Conservation (phyloP, 2,888 invertebrate genomes). For the Augiades crinisus region DNA sequence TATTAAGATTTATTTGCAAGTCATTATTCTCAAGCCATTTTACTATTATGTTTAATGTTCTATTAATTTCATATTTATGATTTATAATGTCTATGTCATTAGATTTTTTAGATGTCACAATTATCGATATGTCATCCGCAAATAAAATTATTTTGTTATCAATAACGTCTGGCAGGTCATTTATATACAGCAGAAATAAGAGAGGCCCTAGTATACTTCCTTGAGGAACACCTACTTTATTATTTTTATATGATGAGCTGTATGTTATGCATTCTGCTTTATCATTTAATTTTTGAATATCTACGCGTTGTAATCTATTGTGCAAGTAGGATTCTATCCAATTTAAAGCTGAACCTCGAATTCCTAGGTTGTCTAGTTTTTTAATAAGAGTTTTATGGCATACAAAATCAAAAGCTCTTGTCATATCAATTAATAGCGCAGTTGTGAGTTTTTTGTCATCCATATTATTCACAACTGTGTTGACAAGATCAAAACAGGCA, state of each 20-base stretch:
- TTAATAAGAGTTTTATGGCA: slow-evolving; percentile 3
- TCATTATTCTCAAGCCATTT: not conserved
- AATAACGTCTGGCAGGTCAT: slow-evolving; percentile 3
- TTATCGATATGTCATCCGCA: slow-evolving; percentile 1
- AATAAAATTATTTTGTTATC: too few species aligned
- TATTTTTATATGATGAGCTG: not conserved
- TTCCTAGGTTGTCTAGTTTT: slow-evolving; percentile 13
- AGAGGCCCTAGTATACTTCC: slow-evolving; percentile 19
- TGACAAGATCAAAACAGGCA: slow-evolving; percentile 16
- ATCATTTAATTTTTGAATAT: not conserved
- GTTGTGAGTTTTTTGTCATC: slow-evolving; percentile 2
- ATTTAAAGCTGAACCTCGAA: slow-evolving; percentile 10
- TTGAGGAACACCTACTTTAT: slow-evolving; percentile 11
- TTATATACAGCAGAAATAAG: slow-evolving; percentile 10
- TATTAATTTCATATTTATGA: too few species aligned
- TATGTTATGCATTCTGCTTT: too few species aligned
- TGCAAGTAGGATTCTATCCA: slow-evolving; percentile 4
- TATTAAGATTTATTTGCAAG: not conserved
- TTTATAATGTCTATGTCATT: too few species aligned
- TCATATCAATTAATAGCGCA: slow-evolving; percentile 23
- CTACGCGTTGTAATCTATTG: not conserved
- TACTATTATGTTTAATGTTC: not conserved
- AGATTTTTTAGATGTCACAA: too few species aligned
- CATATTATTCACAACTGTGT: not conserved
- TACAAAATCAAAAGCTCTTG: slow-evolving; percentile 26